Evolutionary conservation across 2,888 invertebrate species (phyloP).

Genomic region (Drosophila cyrtoloma): DNA sequence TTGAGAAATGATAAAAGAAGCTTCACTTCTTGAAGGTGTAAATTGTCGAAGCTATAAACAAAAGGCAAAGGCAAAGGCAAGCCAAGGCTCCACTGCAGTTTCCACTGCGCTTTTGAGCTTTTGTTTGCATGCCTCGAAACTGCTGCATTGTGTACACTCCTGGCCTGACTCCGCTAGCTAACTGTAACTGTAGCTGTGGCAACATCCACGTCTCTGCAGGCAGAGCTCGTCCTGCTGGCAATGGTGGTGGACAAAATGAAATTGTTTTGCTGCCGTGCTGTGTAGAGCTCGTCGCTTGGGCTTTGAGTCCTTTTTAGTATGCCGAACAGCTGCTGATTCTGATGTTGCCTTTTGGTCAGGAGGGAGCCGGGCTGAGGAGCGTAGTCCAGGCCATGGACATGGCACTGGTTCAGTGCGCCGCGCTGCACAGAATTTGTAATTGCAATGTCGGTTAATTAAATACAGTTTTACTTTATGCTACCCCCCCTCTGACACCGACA

Average conservation of each 20-base stretch:
- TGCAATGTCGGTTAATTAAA: constrained; percentile 84
- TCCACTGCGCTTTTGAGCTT: constrained; percentile 57
- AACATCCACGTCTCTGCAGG: constrained; percentile 15
- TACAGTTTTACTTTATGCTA: constrained; percentile 80
- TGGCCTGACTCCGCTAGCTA: constrained; percentile 26
- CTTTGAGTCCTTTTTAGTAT: constrained; percentile 73
- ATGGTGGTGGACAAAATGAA: constrained; percentile 66
- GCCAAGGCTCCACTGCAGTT: constrained; percentile 12
- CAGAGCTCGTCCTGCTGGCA: constrained; percentile 36
- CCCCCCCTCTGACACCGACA: constrained; percentile 4
- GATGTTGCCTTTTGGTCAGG: constrained; percentile 22
- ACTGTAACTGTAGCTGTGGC: constrained; percentile 2
- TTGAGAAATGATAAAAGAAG: constrained; percentile 23
- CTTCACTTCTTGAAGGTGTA: constrained; percentile 80
- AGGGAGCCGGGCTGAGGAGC: background rate
- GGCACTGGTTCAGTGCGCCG: constrained; percentile 52
- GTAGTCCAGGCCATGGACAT: constrained; percentile 36
- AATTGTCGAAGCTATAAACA: constrained; percentile 83
- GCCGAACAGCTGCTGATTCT: constrained; percentile 67
- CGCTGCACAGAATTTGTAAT: constrained; percentile 83
- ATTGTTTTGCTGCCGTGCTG: constrained; percentile 66
- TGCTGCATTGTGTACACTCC: constrained; percentile 70
- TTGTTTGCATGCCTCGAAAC: constrained; percentile 70
- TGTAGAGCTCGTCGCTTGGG: constrained; percentile 51
- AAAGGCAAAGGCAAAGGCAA: constrained; percentile 60